phyloP scores from a whole-genome alignment of 2,113 vertebrate genomes.

The Oceanodroma tethys region DNA sequence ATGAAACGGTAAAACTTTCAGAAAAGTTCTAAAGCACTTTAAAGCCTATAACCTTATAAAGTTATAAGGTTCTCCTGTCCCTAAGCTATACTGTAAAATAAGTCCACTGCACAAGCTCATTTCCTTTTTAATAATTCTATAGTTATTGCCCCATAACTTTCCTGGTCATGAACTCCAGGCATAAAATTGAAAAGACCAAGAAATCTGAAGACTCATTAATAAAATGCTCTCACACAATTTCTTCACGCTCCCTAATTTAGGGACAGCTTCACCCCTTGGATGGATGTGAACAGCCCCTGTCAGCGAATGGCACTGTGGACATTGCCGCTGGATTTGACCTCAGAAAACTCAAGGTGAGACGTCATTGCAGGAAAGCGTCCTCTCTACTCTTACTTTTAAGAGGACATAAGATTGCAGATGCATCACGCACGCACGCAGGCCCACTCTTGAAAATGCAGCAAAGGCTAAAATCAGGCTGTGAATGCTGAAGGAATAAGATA shows the following conservation, averaged over 20 bases:
- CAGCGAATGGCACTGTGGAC: not conserved
- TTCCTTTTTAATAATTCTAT: conserved; percentile 4
- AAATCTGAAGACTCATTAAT: not conserved
- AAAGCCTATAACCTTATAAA: not conserved
- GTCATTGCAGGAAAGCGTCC: accelerated
- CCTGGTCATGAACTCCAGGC: not conserved
- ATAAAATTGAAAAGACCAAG: not conserved
- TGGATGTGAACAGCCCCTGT: not conserved
- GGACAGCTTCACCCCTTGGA: not conserved
- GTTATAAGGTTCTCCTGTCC: not conserved
- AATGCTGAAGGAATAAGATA: not conserved
- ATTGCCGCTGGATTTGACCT: not conserved
- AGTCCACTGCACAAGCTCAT: not conserved
- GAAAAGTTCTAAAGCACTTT: not conserved
- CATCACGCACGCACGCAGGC: too few relatives aligned
- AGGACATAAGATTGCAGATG: not conserved
- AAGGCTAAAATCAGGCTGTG: not conserved
- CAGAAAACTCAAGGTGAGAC: not conserved
- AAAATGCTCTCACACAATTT: not conserved
- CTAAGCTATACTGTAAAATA: not conserved
- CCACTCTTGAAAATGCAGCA: not conserved
- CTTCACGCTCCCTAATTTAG: not conserved
- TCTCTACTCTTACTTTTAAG: not conserved
- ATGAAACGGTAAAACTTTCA: not conserved
- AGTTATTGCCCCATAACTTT: conserved; percentile 28